A percentile compares a stretch with the other conserved stretches of the same genome.
Conservation (phyloP, 92 coral and sea anemone species). For the Muricea muricata region DNA sequence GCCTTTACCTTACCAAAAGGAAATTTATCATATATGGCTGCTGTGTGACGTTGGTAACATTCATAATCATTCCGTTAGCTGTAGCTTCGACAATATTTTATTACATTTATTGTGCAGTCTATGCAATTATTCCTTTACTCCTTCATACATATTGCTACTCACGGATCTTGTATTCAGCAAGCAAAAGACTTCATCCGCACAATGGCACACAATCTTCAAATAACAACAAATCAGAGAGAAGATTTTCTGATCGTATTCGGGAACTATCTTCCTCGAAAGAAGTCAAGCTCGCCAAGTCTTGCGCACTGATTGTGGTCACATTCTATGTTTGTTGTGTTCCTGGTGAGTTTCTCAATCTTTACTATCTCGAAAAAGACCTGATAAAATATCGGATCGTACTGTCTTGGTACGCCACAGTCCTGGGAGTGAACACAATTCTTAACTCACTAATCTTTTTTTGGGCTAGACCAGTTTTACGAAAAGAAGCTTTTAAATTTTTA, state of each 20-base stretch:
- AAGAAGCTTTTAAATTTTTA: background rate
- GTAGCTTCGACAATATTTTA: background rate
- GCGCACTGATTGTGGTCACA: background rate
- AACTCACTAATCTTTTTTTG: background rate
- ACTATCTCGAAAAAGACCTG: background rate
- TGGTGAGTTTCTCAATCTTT: background rate
- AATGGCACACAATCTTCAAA: background rate
- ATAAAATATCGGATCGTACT: background rate
- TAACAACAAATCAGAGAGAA: background rate
- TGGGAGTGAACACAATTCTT: background rate
- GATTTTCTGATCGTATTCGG: background rate
- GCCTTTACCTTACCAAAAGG: background rate
- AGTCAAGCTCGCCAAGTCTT: background rate
- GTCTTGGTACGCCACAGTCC: background rate
- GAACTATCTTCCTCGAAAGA: background rate
- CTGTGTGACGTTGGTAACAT: background rate
- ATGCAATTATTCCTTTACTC: background rate
- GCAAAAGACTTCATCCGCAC: background rate
- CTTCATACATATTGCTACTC: background rate
- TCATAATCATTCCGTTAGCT: background rate
- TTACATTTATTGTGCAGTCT: background rate
- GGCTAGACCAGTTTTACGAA: background rate
- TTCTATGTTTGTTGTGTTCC: background rate
- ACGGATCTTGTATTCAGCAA: background rate
- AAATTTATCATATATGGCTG: background rate